Evolutionary conservation across 2,113 vertebrate species (phyloP), one percentile per base, ranked within the genome.

Genomic region (Psephotus haematonotus): DNA sequence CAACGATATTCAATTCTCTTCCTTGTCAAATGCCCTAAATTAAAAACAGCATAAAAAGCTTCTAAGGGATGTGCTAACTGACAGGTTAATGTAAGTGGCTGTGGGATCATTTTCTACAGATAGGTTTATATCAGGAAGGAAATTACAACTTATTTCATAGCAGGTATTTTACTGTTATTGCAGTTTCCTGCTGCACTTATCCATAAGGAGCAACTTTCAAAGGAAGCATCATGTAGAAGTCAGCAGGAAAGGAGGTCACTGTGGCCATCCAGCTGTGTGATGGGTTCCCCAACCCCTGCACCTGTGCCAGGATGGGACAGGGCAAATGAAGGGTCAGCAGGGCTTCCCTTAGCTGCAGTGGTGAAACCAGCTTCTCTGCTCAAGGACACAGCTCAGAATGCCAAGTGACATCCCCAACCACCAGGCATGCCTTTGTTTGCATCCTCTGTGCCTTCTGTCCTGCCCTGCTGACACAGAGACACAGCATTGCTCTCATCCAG

Each of bases 21-120:
- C 84, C 90, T 65, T 96, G 94, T 94, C 94, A 95, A 92, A 83
- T 1, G 2, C 46, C 0, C 0, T 95, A 96, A 94, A 97, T 95
- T 95, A 95, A 91, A 85, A 94, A 64, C 70, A 82, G 84, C 85
- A 93, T 94, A 94, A 94, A 94, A 95, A 93, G 91, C 95, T 97
- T 95, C 94, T 91, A 94, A 94, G 78, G 67, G 82, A 88, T 95
- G 75, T 82, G 70, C 75, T 95, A 67, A 23, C 90, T 85, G 93
- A 93, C 91, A 96, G 87, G 90, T 96, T 97, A 91, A 95, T 93
- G 18, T 69, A 80, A 95, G 87, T 82, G 81, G 70, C 91, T 87
- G 50, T 69, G 67, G 93, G 91, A 95, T 94, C 52, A 59, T 91
- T 94, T 95, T 90, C 93, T 85, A 39, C 53, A 59, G 87, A 76